Conservation (phyloP, 2,113 vertebrate species). For the Brevimyrus niger region DNA sequence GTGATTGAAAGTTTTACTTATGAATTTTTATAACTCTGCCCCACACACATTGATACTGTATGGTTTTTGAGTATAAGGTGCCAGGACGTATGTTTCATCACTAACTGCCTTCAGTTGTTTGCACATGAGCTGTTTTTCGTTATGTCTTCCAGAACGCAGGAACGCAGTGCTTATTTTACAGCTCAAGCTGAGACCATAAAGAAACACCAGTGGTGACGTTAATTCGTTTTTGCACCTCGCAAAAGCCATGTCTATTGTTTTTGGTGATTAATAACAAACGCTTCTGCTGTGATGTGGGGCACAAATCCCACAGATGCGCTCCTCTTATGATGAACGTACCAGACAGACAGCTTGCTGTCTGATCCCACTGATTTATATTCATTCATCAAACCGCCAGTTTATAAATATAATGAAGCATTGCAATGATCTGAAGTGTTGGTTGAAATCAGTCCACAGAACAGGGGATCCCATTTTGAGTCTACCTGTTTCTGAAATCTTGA, state of each 20-base stretch:
- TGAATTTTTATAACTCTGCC: not conserved
- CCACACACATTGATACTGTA: not conserved
- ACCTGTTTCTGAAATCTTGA: not conserved
- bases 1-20: not conserved
- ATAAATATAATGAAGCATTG: not conserved
- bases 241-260: not conserved
- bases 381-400: not conserved
- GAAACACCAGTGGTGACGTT: not conserved
- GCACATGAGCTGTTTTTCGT: not conserved
- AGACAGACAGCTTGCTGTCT: not conserved
- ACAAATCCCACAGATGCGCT: not conserved
- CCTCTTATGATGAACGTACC: not conserved
- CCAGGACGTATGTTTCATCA: not conserved
- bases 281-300: not conserved
- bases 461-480: not conserved
- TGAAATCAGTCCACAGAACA: not conserved
- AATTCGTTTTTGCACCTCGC: not conserved
- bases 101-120: not conserved
- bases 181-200: not conserved
- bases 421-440: not conserved
- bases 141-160: not conserved
- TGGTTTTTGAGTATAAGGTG: not conserved
- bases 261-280: not conserved
- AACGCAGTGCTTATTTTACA: not conserved
- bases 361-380: not conserved